phyloP scores from a whole-genome alignment of 2,113 vertebrate genomes.

The Xiphorhynchus elegans region DNA sequence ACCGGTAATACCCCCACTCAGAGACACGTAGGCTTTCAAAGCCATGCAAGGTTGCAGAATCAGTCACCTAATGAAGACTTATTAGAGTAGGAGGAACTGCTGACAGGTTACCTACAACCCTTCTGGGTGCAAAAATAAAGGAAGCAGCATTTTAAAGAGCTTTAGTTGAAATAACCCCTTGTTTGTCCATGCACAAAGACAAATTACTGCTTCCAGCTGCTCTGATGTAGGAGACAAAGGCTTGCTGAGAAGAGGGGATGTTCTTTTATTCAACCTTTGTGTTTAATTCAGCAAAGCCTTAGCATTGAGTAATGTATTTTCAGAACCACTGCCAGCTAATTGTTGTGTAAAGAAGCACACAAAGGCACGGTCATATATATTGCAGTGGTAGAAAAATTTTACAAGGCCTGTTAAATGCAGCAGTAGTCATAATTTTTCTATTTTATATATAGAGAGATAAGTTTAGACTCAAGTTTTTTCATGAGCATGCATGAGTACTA shows the following conservation, averaged over 20 bases:
- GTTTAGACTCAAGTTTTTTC: conserved; percentile 18
- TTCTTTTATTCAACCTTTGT: conserved; percentile 47
- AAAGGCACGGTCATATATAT: not conserved
- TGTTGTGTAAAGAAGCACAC: conserved; percentile 23
- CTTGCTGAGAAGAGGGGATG: not conserved
- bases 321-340: conserved; percentile 35
- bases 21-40: not conserved
- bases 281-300: conserved; percentile 22
- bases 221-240: not conserved
- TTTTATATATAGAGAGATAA: not conserved
- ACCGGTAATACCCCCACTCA: not conserved
- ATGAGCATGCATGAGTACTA: not conserved
- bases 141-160: not conserved
- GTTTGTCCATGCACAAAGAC: not conserved
- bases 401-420: conserved; percentile 15
- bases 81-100: not conserved
- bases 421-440: conserved; percentile 8
- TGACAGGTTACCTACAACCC: not conserved
- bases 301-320: not conserved
- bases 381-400: not conserved
- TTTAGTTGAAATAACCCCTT: conserved; percentile 1
- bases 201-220: conserved; percentile 23
- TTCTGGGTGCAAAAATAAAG: not conserved
- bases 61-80: not conserved
- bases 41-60: not conserved